Base-by-base conservation (phyloP, 2,113 vertebrate species). In the Muntiacus reevesi region DNA sequence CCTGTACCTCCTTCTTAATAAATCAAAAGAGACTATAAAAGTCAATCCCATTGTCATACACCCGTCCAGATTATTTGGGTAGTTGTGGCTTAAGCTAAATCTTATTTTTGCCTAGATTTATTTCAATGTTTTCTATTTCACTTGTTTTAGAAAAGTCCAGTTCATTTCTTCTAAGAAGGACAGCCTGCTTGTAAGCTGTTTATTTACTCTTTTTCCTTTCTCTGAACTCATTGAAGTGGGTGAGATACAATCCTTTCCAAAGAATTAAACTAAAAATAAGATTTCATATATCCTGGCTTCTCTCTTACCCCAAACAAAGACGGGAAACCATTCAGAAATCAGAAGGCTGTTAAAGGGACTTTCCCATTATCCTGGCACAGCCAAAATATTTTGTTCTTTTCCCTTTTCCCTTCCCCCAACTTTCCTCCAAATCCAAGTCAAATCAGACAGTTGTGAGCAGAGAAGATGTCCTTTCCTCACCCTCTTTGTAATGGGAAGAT, bases 391-490 rank as follows among this genome's bases (percentile, higher is more conserved):
- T 97, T 85, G 28, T 71, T 64, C 17, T 55, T 64, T 74, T 50
- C 62, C 10, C 47, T 30, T 36, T 30, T 55, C 33, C 19, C 50
- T 19, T 25, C 84, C 93, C 89, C 12, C 21, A 50, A 54, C 25
- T 83, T 96, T 93, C 19, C 21, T 83, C 76, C 91, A 87, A 76
- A 87, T 71, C 83, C 19, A 12, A 82, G 98, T 97, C 97, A 98
- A 93, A 97, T 97, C 97, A 98, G 98, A 96, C 93, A 96, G 54
- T 40, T 43, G 21, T 30, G n/a, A 23, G 36, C 59, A 47, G 62
- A 52, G 74, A 83, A 33, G 30, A n/a, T 60, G 82, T 76, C 64
- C 59, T 92, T 92, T 54, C 78, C 4, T 82, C 50, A 67, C 59
- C 21, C n/a, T 71, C 71, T 96, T 91, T 97, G 74, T 92, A n/a